These are phyloP conservation scores for Stichopus horrens DNA, from an alignment of 53 echinoderm and acorn worm species.

Conservation along the genomic window DNA sequence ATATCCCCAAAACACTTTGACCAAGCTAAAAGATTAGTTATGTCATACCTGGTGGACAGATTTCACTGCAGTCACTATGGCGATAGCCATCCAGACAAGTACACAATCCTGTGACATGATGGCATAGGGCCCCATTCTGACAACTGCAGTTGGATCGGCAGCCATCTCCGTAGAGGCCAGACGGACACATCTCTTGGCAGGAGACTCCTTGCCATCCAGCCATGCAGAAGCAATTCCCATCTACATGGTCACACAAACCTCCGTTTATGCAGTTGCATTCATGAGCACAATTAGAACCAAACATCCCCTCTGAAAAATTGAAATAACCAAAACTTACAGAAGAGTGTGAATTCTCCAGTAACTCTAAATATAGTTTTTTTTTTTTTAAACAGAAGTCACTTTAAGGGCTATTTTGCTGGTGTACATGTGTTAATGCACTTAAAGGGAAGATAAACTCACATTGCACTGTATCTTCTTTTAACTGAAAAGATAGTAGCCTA, in stretches of 20 bases:
- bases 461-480: too few relatives aligned
- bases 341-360: too few relatives aligned
- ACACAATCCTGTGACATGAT: conserved; percentile 76
- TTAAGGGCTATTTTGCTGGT: too few relatives aligned
- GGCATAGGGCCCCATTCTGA: conserved; percentile 64
- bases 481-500: too few relatives aligned
- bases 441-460: too few relatives aligned
- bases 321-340: too few relatives aligned
- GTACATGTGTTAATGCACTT: too few relatives aligned
- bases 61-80: conserved; percentile 45
- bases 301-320: neutral
- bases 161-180: conserved; percentile 58
- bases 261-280: neutral
- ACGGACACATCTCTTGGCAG: conserved; percentile 47
- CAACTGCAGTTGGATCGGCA: conserved; percentile 65
- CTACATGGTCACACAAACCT: neutral
- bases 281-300: neutral
- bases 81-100: conserved; percentile 68
- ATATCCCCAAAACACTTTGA: too few relatives aligned
- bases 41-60: conserved; percentile 35
- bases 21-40: too few relatives aligned
- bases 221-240: conserved; percentile 45
- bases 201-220: conserved; percentile 36
- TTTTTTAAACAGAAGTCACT: too few relatives aligned
- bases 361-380: too few relatives aligned